These are phyloP conservation scores for Anthoptus insignis DNA, from an alignment of 2,888 invertebrate genomes.

Conservation along the genomic window DNA sequence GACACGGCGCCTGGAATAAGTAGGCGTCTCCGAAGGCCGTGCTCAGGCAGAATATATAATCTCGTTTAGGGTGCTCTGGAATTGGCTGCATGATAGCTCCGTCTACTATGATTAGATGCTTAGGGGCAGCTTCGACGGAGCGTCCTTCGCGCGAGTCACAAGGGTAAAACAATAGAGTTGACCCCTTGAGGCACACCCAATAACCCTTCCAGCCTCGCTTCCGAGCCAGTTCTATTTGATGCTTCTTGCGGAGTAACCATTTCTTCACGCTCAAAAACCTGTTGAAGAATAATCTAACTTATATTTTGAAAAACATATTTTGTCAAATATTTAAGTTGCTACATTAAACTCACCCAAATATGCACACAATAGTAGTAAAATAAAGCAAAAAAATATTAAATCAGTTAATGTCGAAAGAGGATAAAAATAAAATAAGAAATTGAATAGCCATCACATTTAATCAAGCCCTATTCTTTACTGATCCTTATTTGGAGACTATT, in stretches of 20 bases:
- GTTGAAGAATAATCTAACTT: conserved; percentile 76
- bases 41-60: conserved; percentile 99
- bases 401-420: not conserved
- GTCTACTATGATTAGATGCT: conserved; percentile 98
- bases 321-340: not conserved
- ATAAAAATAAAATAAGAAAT: not conserved
- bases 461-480: conserved; percentile 2
- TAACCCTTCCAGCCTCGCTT: conserved; percentile 99
- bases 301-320: no score
- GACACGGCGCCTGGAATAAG: conserved; percentile 97
- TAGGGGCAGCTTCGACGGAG: conserved; percentile 97
- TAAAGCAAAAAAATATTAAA: not conserved
- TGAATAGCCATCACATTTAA: not conserved
- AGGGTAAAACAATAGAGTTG: conserved; percentile 98
- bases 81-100: conserved; percentile 99
- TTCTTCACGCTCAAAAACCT: conserved; percentile 99
- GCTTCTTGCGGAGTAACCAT: conserved; percentile 98
- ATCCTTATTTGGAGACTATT: conserved; percentile 26
- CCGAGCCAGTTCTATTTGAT: conserved; percentile 98
- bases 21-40: conserved; percentile 99
- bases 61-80: conserved; percentile 99
- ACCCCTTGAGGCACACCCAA: conserved; percentile 99
- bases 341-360: not conserved
- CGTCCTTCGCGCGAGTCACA: conserved; percentile 97
- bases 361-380: not conserved